Percentiles rank a stretch among this genome's conserved stretches.
Evolutionary conservation across 2,888 invertebrate genomes (phyloP).

Genomic region (Coleophora flavipennella): DNA sequence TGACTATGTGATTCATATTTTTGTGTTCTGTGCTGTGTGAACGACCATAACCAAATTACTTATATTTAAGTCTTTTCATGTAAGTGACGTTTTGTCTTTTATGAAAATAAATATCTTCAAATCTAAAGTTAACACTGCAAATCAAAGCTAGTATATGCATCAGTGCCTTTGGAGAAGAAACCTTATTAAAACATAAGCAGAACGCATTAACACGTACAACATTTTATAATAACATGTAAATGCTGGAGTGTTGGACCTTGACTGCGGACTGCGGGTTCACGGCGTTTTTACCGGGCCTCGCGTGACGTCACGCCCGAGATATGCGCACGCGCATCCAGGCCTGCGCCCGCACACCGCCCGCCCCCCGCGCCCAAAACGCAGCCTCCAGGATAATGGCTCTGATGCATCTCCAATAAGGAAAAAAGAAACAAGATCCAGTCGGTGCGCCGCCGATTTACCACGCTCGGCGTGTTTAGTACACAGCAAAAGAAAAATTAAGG

Average conservation of each 20-base stretch:
- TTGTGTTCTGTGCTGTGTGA: no score
- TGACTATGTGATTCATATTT: no score
- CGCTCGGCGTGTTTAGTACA: slow-evolving; percentile 45
- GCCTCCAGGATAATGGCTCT: slow-evolving; percentile 61
- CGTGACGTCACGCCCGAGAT: slow-evolving; percentile 64
- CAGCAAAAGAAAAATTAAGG: slow-evolving; percentile 32
- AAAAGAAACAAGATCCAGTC: slow-evolving; percentile 52
- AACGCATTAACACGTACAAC: slow-evolving; percentile 30
- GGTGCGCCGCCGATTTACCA: slow-evolving; percentile 53
- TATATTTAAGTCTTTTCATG: no score
- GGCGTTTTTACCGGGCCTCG: slow-evolving; percentile 53
- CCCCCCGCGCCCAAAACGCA: slow-evolving; percentile 22
- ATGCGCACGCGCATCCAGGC: slow-evolving; percentile 31
- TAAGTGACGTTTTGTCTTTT: no score
- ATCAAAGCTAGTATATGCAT: slow-evolving; percentile 17
- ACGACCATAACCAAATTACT: no score
- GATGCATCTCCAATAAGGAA: slow-evolving; percentile 61
- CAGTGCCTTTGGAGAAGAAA: slow-evolving; percentile 21
- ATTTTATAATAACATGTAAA: slow-evolving; percentile 37
- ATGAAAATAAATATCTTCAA: slow-evolving; percentile 15
- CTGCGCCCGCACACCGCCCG: slow-evolving; percentile 10
- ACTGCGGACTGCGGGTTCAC: slow-evolving; percentile 60
- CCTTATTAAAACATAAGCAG: slow-evolving; percentile 23
- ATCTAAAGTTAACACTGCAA: no score
- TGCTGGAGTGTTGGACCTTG: slow-evolving; percentile 51